Base-by-base conservation (phyloP, 2,888 invertebrate species). In the Cybosia mesomella region DNA sequence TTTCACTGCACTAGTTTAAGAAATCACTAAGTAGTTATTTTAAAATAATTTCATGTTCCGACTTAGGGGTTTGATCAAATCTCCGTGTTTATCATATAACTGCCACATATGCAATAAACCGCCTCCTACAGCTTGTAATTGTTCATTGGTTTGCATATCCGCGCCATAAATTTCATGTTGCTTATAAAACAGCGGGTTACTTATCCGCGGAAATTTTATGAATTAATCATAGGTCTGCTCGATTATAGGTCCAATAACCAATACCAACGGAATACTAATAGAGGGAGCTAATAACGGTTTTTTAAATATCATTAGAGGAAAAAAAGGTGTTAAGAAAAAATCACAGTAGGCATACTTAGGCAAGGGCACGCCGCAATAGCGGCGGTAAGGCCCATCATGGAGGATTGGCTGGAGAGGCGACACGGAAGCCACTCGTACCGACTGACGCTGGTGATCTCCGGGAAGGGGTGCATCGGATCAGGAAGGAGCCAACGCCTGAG, bases 61-160 rank as follows among this genome's bases (percentile, higher is more conserved):
- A 43, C 9, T 9, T n/a, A n/a, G n/a, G 8, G n/a, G n/a, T n/a
- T 1, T 49, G 9, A 49, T 9, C 8, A n/a, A 49, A 49, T 9
- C n/a, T 2, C n/a, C 49, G 9, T n/a, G 8, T 43, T n/a, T 8
- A 49, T 49, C n/a, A n/a, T n/a, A n/a, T n/a, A 1, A 0, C 49
- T n/a, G 2, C 49, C n/a, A 49, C 49, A 43, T n/a, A 18, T 36
- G 34, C 34, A 36, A 54, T 28, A 73, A 68, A 68, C 59, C 60
- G 39, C 55, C 53, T 73, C 55, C 53, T 73, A 59, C 63, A 53
- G 66, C 61, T 71, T 71, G 71, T 76, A 73, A 79, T 76, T 76
- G 68, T 65, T 68, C 65, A 70, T 57, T 39, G 54, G 59, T 59
- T 71, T 55, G 39, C 58, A 73, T 71, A 74, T 66, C 71, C 71